These are phyloP conservation scores for Cryptoprocta ferox DNA, from an alignment of 2,797 vertebrate species.

Conservation along the genomic window DNA sequence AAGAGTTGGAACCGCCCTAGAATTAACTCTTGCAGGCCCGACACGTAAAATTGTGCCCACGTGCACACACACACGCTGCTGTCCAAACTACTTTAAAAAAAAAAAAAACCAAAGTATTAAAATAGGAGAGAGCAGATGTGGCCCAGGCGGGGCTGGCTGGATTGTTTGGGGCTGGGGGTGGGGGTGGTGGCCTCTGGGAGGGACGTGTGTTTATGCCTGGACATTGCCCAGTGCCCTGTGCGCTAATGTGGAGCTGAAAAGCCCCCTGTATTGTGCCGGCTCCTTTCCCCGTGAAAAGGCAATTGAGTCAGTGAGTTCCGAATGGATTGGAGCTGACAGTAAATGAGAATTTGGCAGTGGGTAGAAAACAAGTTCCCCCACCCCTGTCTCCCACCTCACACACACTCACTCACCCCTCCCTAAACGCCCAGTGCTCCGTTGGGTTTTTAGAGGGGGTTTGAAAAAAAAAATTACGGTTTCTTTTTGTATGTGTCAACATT, in stretches of 20 bases:
- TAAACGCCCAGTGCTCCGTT: background rate
- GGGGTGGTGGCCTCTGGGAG: slow-evolving; percentile 36
- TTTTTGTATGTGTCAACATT: background rate
- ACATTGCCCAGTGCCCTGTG: slow-evolving; percentile 71
- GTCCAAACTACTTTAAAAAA: background rate
- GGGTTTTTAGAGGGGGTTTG: slow-evolving; percentile 14
- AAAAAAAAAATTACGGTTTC: slow-evolving; percentile 51
- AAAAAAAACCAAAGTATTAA: background rate
- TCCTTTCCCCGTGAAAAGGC: slow-evolving; percentile 82
- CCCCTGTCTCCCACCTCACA: background rate
- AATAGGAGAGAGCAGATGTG: background rate
- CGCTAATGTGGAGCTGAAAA: slow-evolving; percentile 68
- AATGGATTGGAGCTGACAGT: slow-evolving; percentile 73
- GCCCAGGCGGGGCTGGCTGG: background rate
- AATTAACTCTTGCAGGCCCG: background rate
- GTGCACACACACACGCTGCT: background rate
- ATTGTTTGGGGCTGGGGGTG: background rate
- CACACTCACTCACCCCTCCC: background rate
- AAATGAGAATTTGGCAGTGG: slow-evolving; percentile 73
- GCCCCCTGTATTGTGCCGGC: slow-evolving; percentile 74
- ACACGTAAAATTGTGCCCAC: background rate
- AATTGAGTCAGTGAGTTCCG: slow-evolving; percentile 69
- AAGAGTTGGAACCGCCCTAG: background rate
- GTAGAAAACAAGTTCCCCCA: slow-evolving; percentile 61
- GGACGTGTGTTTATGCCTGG: slow-evolving; percentile 57